Base-by-base conservation (phyloP, 2,888 invertebrate genomes). In the Sepioteuthis lessoniana region DNA sequence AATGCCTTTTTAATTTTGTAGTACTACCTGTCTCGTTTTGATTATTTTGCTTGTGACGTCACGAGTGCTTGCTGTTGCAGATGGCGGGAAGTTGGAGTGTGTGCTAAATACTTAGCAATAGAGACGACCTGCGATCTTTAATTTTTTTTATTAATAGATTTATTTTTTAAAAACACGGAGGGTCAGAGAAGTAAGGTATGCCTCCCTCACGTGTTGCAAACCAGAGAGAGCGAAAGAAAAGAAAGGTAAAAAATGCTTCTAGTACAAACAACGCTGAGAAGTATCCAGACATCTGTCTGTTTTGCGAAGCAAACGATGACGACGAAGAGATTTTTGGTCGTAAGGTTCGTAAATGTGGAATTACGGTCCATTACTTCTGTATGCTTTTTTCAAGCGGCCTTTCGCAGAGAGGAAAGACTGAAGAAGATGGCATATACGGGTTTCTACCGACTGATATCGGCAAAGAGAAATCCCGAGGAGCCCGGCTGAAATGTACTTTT, bases 351-450 rank as follows among this genome's bases (percentile, higher is more conserved):
- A 96, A 96, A 93, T 97, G 97, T 28, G 97, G 98, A 28, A 97
- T 98, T 47, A 97, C 98, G 90, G 98, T 98, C 4, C 98, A 98
- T 96, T 98, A 98, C 96, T 98, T 98, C 97, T 98, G 98, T 96
- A 97, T 98, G 97, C 95, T 97, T 31, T 96, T 97, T 95, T 95
- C 97, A 28, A 97, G 97, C 96, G 97, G 96, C 3, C 95, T 97
- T 28, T 95, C 95, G 94, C 97, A 97, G 94, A 95, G 95, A 93
- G 96, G 97, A 13, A 95, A 95, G 47, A 94, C 95, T 46, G 97
- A 97, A 90, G 97, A 98, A 5, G 98, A 98, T 94, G 98, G 98
- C 0, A 98, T 98, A 55, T 97, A 98, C 94, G 98, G 98, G 0
- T 99, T 99, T 96, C 96, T 98, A 76, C 97, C 97, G 1, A 96